A percentile compares a stretch with the other conserved stretches of the same genome.
Conservation (phyloP, 2,113 vertebrate genomes). For the Helogale parvula region DNA sequence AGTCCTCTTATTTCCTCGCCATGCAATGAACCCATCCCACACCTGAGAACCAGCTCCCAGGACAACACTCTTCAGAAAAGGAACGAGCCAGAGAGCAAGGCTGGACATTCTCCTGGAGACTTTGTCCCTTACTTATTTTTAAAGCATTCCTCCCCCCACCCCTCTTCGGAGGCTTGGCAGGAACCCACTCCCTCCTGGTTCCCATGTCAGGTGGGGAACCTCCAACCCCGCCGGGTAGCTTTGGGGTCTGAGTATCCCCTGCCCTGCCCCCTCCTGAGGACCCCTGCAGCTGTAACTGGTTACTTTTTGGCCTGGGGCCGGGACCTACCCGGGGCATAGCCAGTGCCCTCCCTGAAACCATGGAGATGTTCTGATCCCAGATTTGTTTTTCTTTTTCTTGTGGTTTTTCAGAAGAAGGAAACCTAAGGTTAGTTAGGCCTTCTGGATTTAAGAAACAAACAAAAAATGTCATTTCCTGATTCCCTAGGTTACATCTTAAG, state of each 20-base stretch:
- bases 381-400: slow-evolving; percentile 48
- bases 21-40: not conserved
- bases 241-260: not conserved
- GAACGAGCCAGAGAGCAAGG: not conserved
- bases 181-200: not conserved
- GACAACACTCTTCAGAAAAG: not conserved
- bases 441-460: not conserved
- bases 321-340: not conserved
- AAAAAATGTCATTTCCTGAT: not conserved
- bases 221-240: not conserved
- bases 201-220: not conserved
- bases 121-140: not conserved
- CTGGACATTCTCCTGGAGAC: not conserved
- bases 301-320: not conserved
- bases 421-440: not conserved
- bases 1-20: not conserved
- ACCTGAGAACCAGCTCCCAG: not conserved
- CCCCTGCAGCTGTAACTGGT: slow-evolving; percentile 10
- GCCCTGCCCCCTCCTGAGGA: not conserved
- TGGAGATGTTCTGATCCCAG: not conserved
- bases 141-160: not conserved
- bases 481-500: not conserved
- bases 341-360: not conserved
- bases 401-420: slow-evolving; percentile 38
- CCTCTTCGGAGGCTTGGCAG: not conserved